A percentile compares a stretch with the other conserved stretches of the same genome.
phyloP scores from a whole-genome alignment of 1,140 invertebrate genomes.

The Drosophila kanapiae region DNA sequence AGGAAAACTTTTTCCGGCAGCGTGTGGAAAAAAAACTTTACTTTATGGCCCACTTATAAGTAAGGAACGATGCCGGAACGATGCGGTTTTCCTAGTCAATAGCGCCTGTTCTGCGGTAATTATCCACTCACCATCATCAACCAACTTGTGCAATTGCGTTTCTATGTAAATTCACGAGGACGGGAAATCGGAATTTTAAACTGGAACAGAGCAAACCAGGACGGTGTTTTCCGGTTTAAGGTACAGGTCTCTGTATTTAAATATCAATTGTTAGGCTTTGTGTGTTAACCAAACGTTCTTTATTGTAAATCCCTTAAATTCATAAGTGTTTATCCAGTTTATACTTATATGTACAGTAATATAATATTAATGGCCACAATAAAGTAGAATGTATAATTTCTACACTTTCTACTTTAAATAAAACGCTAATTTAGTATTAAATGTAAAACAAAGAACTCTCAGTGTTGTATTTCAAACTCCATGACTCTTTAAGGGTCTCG shows the following conservation, averaged over 20 bases:
- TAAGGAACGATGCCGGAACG: conserved; percentile 37
- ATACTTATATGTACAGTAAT: too few relatives aligned
- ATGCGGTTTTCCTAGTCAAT: conserved; percentile 58
- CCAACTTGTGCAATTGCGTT: conserved; percentile 60
- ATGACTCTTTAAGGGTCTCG: background rate
- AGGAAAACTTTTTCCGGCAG: conserved; percentile 52
- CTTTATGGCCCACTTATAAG: conserved; percentile 73
- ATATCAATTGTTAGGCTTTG: background rate
- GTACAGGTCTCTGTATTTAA: background rate
- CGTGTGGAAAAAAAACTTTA: conserved; percentile 64
- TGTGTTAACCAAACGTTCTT: background rate
- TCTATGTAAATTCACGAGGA: conserved; percentile 48
- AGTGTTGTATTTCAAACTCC: background rate
- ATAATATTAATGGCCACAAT: too few relatives aligned
- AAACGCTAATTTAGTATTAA: background rate
- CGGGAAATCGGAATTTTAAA: conserved; percentile 16
- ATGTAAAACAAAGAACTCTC: background rate
- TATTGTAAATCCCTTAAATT: too few relatives aligned
- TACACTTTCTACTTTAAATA: background rate
- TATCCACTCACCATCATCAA: conserved; percentile 62
- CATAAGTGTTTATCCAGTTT: too few relatives aligned
- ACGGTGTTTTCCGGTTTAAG: background rate
- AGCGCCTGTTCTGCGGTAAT: conserved; percentile 60
- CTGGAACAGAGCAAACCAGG: conserved; percentile 4
- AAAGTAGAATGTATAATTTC: too few relatives aligned